A percentile compares a stretch with the other conserved stretches of the same genome.
Conservation (phyloP, 2,797 vertebrate species). For the Allobates femoralis region DNA sequence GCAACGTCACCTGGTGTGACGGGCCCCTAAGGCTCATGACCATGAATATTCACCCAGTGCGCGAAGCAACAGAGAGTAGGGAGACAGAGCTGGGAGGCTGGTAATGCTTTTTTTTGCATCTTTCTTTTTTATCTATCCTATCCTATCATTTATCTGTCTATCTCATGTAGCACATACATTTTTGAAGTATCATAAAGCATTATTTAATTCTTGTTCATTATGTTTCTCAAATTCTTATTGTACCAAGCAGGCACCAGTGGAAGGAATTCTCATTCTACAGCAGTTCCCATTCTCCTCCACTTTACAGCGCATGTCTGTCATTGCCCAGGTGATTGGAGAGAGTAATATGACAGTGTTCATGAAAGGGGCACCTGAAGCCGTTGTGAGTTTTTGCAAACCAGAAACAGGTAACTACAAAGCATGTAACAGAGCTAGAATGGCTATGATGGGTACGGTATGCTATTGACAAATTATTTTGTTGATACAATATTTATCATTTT, state of each 20-base stretch:
- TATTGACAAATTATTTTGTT: no score
- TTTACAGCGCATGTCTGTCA: conserved; percentile 74
- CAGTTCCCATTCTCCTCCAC: conserved; percentile 75
- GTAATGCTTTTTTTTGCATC: no score
- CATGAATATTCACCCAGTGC: no score
- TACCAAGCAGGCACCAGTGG: conserved; percentile 64
- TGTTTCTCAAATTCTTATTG: neutral
- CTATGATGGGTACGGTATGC: neutral
- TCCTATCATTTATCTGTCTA: no score
- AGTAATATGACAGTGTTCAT: conserved; percentile 65
- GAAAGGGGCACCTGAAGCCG: conserved; percentile 74
- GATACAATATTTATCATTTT: no score
- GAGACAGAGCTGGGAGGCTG: no score
- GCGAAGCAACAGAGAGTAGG: no score
- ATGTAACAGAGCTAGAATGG: neutral
- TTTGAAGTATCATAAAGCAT: no score
- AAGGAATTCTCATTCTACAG: conserved; percentile 68
- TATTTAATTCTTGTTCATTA: neutral
- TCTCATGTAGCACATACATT: no score
- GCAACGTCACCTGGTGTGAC: no score
- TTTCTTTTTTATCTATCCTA: no score
- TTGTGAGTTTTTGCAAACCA: conserved; percentile 69
- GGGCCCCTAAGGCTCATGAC: no score
- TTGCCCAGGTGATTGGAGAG: conserved; percentile 64
- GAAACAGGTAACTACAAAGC: conserved; percentile 69